A percentile compares a stretch with the other conserved stretches of the same genome.
phyloP scores from a whole-genome alignment of 2,113 vertebrate species.

The Enhydra lutris region DNA sequence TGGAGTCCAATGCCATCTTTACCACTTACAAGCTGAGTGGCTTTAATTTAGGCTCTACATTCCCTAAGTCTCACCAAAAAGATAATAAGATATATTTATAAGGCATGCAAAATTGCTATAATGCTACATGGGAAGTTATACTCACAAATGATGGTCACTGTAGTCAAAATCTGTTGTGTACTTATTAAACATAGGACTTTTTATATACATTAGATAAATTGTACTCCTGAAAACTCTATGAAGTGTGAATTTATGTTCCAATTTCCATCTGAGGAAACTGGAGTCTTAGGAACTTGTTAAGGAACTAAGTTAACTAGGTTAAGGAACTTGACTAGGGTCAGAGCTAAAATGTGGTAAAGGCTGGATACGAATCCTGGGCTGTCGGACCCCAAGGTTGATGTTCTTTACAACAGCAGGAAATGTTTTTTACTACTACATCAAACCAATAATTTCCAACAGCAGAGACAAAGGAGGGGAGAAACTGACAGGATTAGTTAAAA shows the following conservation, averaged over 20 bases:
- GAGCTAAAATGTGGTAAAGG: not conserved
- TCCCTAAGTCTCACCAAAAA: not conserved
- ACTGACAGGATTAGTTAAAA: not conserved
- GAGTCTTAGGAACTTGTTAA: not conserved
- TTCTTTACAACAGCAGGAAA: not conserved
- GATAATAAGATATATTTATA: not conserved
- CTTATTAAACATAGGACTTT: not conserved
- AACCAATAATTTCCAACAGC: not conserved
- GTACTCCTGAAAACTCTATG: not conserved
- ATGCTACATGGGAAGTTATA: not conserved
- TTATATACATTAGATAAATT: not conserved
- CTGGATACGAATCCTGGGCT: not conserved
- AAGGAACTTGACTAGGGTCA: not conserved
- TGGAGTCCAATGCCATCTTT: not conserved
- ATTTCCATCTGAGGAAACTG: not conserved
- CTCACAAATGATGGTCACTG: not conserved
- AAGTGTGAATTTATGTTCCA: not conserved
- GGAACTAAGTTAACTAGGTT: not conserved
- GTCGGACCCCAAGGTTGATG: not conserved
- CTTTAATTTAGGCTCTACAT: not conserved
- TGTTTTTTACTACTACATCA: not conserved
- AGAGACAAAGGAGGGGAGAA: not conserved
- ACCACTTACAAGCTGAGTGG: not conserved
- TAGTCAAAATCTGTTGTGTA: not conserved
- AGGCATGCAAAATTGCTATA: not conserved